Base-by-base conservation (phyloP, 1,140 invertebrate genomes). In the Achroia grisella region DNA sequence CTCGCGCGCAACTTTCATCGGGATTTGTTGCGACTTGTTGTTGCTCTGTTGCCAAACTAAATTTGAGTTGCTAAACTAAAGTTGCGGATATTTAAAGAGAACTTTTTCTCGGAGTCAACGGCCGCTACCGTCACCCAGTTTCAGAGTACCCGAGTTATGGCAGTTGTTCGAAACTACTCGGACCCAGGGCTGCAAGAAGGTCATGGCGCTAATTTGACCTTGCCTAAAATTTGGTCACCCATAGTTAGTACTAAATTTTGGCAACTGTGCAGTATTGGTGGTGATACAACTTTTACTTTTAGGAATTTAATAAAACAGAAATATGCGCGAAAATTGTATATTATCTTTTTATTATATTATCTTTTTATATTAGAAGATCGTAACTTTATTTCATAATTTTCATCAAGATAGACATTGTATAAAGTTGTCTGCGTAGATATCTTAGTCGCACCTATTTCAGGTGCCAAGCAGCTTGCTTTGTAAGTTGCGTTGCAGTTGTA, bases 31-130 rank as follows among this genome's bases (percentile, higher is more conserved):
- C 65, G 72, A 82, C 74, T 83, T 83, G 80, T 81, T 83, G 76
- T 81, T 81, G 72, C 73, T 76, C 65, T 61, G 73, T 82, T 82
- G 69, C 70, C 69, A 69, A 84, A 85, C 81, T 85, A 82, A 85
- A 82, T 85, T 85, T 81, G 78, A 85, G 81, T 84, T 82, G 74
- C 75, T 82, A 76, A 81, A 84, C 80, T 84, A 77, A 80, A 85
- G 66, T 85, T 82, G 78, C 68, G 70, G 80, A 85, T 85, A 82
- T 85, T 85, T 82, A 85, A 85, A 85, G 76, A 62, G 72, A 85
- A 85, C 80, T 85, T 85, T 85, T 85, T 85, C 80, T 75, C 78
- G 75, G 68, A 85, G 80, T 85, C 80, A 85, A 85, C 73, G 80
- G 76, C 80, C 80, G 64, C 53, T 71, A 75, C 71, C 77, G 81